A percentile compares a stretch with the other conserved stretches of the same genome.
Evolutionary conservation across 2,113 vertebrate genomes (phyloP).

Genomic region (Phylloscopus whistleri): DNA sequence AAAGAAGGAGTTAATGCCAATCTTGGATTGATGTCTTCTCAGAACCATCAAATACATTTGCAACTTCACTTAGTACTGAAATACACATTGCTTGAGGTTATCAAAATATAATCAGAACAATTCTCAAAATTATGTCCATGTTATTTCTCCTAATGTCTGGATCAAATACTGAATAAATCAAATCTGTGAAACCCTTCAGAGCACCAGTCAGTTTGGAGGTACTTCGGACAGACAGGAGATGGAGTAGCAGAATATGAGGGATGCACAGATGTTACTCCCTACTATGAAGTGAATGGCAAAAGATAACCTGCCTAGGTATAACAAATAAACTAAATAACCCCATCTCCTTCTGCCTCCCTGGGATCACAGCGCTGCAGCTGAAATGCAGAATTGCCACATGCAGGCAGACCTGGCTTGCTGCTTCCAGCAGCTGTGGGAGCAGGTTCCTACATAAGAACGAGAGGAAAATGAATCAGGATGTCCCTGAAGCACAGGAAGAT

Average conservation of each 20-base stretch:
- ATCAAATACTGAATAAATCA: background rate
- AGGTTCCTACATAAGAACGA: background rate
- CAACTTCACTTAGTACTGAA: background rate
- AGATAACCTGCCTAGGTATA: background rate
- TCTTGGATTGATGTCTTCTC: background rate
- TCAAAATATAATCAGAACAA: background rate
- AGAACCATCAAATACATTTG: background rate
- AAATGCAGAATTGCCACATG: background rate
- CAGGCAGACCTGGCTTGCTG: background rate
- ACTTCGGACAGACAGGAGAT: background rate
- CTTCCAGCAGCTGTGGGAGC: background rate
- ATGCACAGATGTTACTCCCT: background rate
- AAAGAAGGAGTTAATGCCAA: background rate
- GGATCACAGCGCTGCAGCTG: background rate
- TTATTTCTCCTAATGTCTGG: background rate
- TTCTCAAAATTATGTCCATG: background rate
- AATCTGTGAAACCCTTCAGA: background rate
- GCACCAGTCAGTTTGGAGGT: background rate
- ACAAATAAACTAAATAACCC: background rate
- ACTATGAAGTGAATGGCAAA: background rate
- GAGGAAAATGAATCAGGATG: background rate
- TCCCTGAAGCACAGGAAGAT: background rate
- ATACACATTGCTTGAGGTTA: background rate
- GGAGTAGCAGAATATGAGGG: background rate
- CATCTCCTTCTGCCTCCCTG: background rate